These are phyloP conservation scores for Papilio dardanus DNA, from an alignment of 1,140 invertebrate genomes.

Conservation along the genomic window DNA sequence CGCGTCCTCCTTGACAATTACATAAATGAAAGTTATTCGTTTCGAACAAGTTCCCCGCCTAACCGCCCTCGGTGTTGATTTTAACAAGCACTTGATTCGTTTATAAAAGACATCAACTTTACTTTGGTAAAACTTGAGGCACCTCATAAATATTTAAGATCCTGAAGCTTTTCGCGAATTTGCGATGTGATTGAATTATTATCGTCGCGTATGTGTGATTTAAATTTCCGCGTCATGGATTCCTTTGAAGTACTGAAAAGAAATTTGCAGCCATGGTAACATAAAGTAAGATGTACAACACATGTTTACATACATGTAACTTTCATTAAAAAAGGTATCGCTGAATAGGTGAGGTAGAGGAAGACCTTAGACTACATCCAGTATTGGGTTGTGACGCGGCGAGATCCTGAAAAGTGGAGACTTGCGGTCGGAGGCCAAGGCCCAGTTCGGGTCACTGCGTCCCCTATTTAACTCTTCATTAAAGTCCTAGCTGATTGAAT, in stretches of 20 bases:
- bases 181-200: conserved; percentile 25
- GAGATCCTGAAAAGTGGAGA: too few relatives aligned
- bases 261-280: background rate
- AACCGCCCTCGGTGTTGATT: conserved; percentile 34
- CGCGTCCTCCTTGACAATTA: background rate
- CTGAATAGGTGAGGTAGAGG: too few relatives aligned
- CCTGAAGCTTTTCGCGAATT: conserved; percentile 14
- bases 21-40: background rate
- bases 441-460: too few relatives aligned
- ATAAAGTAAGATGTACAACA: background rate
- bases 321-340: too few relatives aligned
- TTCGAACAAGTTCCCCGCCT: conserved; percentile 17
- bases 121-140: conserved; percentile 24
- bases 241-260: background rate
- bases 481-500: background rate
- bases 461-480: background rate
- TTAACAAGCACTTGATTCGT: conserved; percentile 38
- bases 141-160: conserved; percentile 38
- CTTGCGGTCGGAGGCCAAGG: too few relatives aligned
- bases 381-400: too few relatives aligned
- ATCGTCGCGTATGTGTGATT: background rate
- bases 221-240: conserved; percentile 1
- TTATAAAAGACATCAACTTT: conserved; percentile 37
- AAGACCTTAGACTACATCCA: too few relatives aligned
- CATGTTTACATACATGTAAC: background rate